Evolutionary conservation across 2,113 vertebrate species (phyloP).

Genomic region (Engystomops pustulosus): DNA sequence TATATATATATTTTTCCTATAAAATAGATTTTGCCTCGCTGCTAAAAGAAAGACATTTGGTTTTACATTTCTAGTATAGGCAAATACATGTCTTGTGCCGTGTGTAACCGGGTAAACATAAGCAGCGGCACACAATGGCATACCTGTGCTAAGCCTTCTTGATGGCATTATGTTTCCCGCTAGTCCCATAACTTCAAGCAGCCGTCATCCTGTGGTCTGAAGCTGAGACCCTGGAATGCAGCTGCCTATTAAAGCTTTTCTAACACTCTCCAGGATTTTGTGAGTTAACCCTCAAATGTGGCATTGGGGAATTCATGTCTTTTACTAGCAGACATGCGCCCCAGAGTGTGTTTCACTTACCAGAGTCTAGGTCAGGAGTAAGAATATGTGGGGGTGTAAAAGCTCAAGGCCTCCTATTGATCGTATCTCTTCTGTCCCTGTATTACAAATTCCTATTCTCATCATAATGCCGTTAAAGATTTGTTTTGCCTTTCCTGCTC

Average conservation of each 20-base stretch:
- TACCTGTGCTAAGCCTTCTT: slow-evolving; percentile 24
- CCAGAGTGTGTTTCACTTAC: neutral
- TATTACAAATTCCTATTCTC: too few relatives aligned
- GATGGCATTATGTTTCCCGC: slow-evolving; percentile 28
- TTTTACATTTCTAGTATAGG: slow-evolving; percentile 20
- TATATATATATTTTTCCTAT: neutral
- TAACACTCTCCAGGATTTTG: slow-evolving; percentile 26
- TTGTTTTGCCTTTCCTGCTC: too few relatives aligned
- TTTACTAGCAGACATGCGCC: neutral
- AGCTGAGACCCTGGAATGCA: neutral
- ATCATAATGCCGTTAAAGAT: too few relatives aligned
- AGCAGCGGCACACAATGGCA: neutral
- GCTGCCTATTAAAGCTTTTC: slow-evolving; percentile 20
- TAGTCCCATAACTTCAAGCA: slow-evolving; percentile 32
- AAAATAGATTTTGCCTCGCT: neutral
- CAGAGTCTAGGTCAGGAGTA: neutral
- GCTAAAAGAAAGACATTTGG: slow-evolving; percentile 15
- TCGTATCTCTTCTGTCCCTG: too few relatives aligned
- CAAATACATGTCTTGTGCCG: neutral
- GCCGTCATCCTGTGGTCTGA: slow-evolving; percentile 27
- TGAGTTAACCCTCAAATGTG: slow-evolving; percentile 10
- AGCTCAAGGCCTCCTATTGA: too few relatives aligned
- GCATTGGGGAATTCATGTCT: neutral
- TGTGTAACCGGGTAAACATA: slow-evolving; percentile 22
- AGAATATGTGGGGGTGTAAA: too few relatives aligned